phyloP scores from a whole-genome alignment of 2,113 vertebrate species.

The Daubentonia madagascariensis region DNA sequence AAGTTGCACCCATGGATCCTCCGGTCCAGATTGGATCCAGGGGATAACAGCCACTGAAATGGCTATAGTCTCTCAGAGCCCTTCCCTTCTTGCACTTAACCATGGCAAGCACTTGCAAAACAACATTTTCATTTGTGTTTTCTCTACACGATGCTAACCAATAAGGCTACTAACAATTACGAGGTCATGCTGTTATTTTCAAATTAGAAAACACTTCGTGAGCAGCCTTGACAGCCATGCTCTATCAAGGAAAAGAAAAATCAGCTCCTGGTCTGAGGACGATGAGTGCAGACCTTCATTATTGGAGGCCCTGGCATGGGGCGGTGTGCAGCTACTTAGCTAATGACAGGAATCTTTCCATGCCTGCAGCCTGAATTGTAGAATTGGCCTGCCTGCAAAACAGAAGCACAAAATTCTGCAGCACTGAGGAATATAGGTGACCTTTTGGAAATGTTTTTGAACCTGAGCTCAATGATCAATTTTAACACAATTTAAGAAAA shows the following conservation, averaged over 20 bases:
- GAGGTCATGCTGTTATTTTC: constrained; percentile 73
- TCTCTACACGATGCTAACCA: constrained; percentile 51
- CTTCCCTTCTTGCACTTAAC: background rate
- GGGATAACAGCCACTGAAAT: background rate
- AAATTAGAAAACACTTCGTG: constrained; percentile 70
- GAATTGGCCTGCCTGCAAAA: background rate
- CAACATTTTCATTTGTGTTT: constrained; percentile 64
- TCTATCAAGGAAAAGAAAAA: constrained; percentile 57
- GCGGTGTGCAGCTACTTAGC: background rate
- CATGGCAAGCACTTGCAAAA: constrained; percentile 33
- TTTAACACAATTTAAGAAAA: background rate
- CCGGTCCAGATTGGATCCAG: background rate
- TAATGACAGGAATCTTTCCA: background rate
- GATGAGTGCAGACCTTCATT: background rate
- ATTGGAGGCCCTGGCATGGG: background rate
- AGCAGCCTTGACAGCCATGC: constrained; percentile 54
- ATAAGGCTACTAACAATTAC: constrained; percentile 74
- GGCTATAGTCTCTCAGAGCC: background rate
- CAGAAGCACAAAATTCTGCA: background rate
- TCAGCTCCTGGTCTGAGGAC: constrained; percentile 42
- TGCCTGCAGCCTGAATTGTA: background rate
- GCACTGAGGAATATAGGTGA: background rate
- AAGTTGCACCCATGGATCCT: background rate
- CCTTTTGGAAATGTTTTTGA: constrained; percentile 34
- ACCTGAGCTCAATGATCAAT: background rate